phyloP scores from a whole-genome alignment of 2,888 invertebrate genomes.

The Yponomeuta malinellus region DNA sequence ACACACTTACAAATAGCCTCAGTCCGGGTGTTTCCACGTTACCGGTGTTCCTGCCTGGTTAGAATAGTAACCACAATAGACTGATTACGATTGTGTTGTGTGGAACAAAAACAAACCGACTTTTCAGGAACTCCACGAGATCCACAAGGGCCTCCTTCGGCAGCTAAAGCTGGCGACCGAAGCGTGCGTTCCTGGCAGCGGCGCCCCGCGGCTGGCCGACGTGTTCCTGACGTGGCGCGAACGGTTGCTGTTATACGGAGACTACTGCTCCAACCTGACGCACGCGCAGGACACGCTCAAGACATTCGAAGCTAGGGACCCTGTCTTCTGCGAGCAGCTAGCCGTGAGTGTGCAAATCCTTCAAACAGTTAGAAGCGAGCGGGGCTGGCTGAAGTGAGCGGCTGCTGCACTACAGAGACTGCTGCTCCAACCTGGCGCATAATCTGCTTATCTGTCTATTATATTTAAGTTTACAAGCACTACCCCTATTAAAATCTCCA shows the following conservation, averaged over 20 bases:
- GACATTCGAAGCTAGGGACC: conserved; percentile 81
- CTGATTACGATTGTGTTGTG: background rate
- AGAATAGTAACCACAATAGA: no score
- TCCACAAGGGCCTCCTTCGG: conserved; percentile 88
- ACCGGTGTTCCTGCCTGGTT: no score
- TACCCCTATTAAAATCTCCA: no score
- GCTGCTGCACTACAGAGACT: conserved; percentile 95
- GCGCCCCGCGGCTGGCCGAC: conserved; percentile 78
- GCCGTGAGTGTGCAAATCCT: conserved; percentile 67
- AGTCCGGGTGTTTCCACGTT: no score
- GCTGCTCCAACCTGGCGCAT: conserved; percentile 93
- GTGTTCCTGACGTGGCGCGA: conserved; percentile 95
- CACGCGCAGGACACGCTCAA: conserved; percentile 91
- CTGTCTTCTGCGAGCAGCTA: conserved; percentile 79
- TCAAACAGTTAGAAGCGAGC: no score
- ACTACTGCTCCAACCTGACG: conserved; percentile 96
- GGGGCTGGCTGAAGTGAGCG: conserved; percentile 74
- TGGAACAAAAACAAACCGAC: background rate
- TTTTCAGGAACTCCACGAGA: conserved; percentile 85
- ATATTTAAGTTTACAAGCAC: no score
- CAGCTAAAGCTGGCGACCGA: conserved; percentile 86
- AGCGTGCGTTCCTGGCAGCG: conserved; percentile 70
- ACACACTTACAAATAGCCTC: no score
- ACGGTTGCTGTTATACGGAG: conserved; percentile 93
- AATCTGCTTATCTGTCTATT: no score